These are phyloP conservation scores for Syrphus vitripennis DNA, from an alignment of 2,888 invertebrate species.

Conservation along the genomic window DNA sequence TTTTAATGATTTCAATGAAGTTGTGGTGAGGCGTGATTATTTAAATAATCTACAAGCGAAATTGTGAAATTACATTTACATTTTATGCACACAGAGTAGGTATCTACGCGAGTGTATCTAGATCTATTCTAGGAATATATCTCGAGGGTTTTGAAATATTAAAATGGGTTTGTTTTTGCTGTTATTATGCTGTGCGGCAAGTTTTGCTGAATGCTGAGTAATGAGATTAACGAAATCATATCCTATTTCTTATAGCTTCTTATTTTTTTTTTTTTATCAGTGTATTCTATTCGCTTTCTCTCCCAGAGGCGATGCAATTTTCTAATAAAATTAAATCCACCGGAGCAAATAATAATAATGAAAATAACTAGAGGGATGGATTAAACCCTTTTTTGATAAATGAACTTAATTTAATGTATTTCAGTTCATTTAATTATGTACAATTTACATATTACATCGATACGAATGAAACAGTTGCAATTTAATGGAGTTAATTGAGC, in stretches of 20 bases:
- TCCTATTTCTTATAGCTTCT: neutral
- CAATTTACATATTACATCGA: too few relatives aligned
- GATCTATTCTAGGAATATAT: neutral
- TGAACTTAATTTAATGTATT: neutral
- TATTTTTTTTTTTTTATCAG: neutral
- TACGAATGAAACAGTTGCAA: too few relatives aligned
- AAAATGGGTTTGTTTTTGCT: neutral
- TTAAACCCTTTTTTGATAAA: neutral
- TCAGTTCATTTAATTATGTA: neutral
- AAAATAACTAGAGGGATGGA: neutral
- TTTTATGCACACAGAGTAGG: neutral
- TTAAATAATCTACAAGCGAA: slow-evolving; percentile 24
- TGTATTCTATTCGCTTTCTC: neutral
- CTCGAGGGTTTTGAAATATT: neutral
- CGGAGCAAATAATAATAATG: neutral
- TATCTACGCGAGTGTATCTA: too few relatives aligned
- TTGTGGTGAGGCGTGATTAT: slow-evolving; percentile 28
- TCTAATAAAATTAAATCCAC: slow-evolving; percentile 8
- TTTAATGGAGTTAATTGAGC: too few relatives aligned
- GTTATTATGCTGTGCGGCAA: neutral
- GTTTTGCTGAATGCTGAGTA: neutral
- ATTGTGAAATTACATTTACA: slow-evolving; percentile 28
- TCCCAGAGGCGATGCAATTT: neutral
- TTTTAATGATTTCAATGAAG: slow-evolving; percentile 23
- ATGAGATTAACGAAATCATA: slow-evolving; percentile 8